Evolutionary conservation across 1,140 invertebrate genomes (phyloP).

Genomic region (Anthonomus grandis): DNA sequence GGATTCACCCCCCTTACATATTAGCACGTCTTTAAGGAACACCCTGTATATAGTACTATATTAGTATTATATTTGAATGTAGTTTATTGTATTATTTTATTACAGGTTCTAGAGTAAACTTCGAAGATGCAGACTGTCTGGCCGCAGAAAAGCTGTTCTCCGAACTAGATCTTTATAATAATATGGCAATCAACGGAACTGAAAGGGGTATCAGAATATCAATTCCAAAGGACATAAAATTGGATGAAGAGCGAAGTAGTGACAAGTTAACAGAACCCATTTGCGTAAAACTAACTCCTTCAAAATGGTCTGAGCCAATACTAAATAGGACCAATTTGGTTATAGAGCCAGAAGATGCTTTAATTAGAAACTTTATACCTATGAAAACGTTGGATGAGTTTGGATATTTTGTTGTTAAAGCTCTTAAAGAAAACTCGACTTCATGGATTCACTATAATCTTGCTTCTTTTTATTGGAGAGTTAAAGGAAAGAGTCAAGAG

Average conservation of each 20-base stretch:
- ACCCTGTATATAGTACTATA: too few relatives aligned
- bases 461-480: slow-evolving; percentile 81
- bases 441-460: slow-evolving; percentile 85
- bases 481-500: slow-evolving; percentile 71
- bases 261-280: slow-evolving; percentile 56
- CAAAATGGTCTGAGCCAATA: slow-evolving; percentile 75
- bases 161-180: slow-evolving; percentile 70
- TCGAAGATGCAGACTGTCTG: slow-evolving; percentile 66
- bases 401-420: slow-evolving; percentile 62
- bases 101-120: slow-evolving; percentile 61
- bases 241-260: slow-evolving; percentile 35
- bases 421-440: slow-evolving; percentile 65
- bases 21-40: too few relatives aligned
- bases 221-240: slow-evolving; percentile 21
- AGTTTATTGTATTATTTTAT: too few relatives aligned
- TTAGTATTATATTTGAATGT: too few relatives aligned
- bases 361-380: slow-evolving; percentile 58
- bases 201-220: slow-evolving; percentile 41
- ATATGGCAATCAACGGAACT: slow-evolving; percentile 55
- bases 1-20: too few relatives aligned
- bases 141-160: slow-evolving; percentile 59
- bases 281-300: slow-evolving; percentile 61
- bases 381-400: slow-evolving; percentile 64
- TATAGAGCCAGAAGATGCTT: slow-evolving; percentile 61
- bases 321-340: slow-evolving; percentile 61